Conservation (phyloP, 1,140 invertebrate species). For the Cotesia chilonis region DNA sequence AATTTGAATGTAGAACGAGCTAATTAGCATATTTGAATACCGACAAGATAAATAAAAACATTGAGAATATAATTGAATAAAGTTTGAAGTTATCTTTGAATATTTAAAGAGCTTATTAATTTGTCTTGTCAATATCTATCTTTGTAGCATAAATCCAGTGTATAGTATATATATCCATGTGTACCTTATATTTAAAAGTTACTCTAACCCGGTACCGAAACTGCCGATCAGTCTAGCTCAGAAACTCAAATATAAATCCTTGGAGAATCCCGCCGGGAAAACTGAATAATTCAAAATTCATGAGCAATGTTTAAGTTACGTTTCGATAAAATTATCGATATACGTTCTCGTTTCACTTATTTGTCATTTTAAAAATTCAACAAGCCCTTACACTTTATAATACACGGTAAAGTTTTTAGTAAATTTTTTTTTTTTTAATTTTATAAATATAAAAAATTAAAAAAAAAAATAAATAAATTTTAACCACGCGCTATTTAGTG, state of each 20-base stretch:
- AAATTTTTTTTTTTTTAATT: background rate
- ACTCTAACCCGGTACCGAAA: background rate
- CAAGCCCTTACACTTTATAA: background rate
- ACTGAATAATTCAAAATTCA: slow-evolving; percentile 7
- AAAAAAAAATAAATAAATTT: background rate
- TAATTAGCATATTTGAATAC: too few relatives aligned
- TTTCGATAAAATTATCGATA: slow-evolving; percentile 10
- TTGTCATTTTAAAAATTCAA: slow-evolving; percentile 6
- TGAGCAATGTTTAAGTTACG: slow-evolving; percentile 8
- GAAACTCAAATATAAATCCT: slow-evolving; percentile 1
- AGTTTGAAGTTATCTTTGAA: too few relatives aligned
- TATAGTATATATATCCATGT: slow-evolving; percentile 1
- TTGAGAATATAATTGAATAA: too few relatives aligned
- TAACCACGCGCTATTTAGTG: background rate
- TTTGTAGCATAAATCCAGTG: too few relatives aligned
- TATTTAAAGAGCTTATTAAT: too few relatives aligned
- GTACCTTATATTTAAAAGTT: slow-evolving; percentile 2
- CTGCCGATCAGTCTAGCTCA: background rate
- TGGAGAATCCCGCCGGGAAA: background rate
- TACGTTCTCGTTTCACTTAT: background rate
- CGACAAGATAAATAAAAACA: too few relatives aligned
- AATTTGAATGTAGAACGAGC: too few relatives aligned
- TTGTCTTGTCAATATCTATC: too few relatives aligned
- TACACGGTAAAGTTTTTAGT: background rate
- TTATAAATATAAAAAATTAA: background rate